Evolutionary conservation across 1,140 invertebrate species (phyloP).

Genomic region (Drosophila gunungcola): DNA sequence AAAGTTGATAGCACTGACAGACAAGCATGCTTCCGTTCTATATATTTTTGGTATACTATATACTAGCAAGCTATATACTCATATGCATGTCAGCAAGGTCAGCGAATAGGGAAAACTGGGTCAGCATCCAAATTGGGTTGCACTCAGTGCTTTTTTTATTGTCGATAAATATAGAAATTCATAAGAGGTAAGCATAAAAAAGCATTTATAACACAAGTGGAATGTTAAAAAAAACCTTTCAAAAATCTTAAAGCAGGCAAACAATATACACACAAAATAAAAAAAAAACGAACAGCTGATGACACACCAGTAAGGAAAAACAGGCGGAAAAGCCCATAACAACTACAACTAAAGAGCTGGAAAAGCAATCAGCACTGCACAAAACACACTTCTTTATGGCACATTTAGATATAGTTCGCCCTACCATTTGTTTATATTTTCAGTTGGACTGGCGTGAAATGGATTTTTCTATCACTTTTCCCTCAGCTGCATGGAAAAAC

Average conservation of each 20-base stretch:
- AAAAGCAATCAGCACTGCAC: conserved; percentile 28
- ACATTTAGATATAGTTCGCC: conserved; percentile 8
- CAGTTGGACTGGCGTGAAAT: conserved; percentile 23
- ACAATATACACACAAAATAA: conserved; percentile 41
- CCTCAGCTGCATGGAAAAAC: conserved; percentile 49
- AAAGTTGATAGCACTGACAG: conserved; percentile 34
- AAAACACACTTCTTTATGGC: conserved; percentile 12
- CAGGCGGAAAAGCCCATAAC: conserved; percentile 30
- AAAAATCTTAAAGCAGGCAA: conserved; percentile 4
- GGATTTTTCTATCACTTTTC: conserved; percentile 46
- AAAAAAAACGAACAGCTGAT: conserved; percentile 66
- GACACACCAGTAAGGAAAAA: conserved; percentile 38
- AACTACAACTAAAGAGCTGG: conserved; percentile 9
- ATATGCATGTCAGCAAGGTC: conserved; percentile 58
- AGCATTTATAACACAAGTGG: not conserved
- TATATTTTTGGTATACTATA: conserved; percentile 7
- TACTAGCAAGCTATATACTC: conserved; percentile 7
- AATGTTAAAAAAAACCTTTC: not conserved
- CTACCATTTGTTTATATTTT: conserved; percentile 78
- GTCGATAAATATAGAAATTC: conserved; percentile 49
- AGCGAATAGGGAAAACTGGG: conserved; percentile 59
- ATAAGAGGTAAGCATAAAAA: conserved; percentile 8
- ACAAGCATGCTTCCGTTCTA: conserved; percentile 16
- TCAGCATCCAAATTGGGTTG: conserved; percentile 69
- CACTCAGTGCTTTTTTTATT: conserved; percentile 24